Base-by-base conservation (phyloP, 1,140 invertebrate species). In the Centruroides sculpturatus region DNA sequence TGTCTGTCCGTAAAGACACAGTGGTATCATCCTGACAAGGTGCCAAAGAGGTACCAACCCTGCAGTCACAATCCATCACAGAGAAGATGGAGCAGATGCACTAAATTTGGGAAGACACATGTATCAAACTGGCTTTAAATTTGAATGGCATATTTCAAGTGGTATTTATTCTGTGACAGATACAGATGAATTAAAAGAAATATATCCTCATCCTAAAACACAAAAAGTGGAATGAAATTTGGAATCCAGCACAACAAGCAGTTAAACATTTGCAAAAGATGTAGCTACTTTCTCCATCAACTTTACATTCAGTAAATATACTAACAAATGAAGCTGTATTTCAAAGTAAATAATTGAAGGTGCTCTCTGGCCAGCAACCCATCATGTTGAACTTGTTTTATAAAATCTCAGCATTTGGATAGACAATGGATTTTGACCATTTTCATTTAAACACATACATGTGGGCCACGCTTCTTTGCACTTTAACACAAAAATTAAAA, bases 81-180 rank as follows among this genome's bases (percentile, higher is more conserved):
- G n/a, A n/a, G n/a, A n/a, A n/a, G n/a, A n/a, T n/a, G n/a, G n/a
- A n/a, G n/a, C n/a, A n/a, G n/a, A n/a, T n/a, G n/a, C n/a, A n/a
- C n/a, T n/a, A 35, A 69, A 64, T 59, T 63, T 70, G 59, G 80
- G 82, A 64, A 74, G 79, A 59, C 76, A 78, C n/a, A 76, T 81
- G 61, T 85, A 82, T 63, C 81, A 83, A 69, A 81, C 80, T 34
- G 79, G 80, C 23, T 82, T 83, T 61, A 79, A 81, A 50, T 85
- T 85, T 66, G 78, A 77, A 3, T 84, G 83, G 80, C 83, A 83
- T 66, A 78, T 83, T 52, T 77, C 79, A 54, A 79, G 79, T 56
- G 83, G 82, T 66, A 56, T 35, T 47, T 85, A 84, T 71, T 78
- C 80, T 63, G 80, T 85, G 57, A 75, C 83, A 0, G 78, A 82